Evolutionary conservation across 2,113 vertebrate genomes (phyloP), one percentile per base, ranked within the genome.

Genomic region (Chlorodrepanis virens): DNA sequence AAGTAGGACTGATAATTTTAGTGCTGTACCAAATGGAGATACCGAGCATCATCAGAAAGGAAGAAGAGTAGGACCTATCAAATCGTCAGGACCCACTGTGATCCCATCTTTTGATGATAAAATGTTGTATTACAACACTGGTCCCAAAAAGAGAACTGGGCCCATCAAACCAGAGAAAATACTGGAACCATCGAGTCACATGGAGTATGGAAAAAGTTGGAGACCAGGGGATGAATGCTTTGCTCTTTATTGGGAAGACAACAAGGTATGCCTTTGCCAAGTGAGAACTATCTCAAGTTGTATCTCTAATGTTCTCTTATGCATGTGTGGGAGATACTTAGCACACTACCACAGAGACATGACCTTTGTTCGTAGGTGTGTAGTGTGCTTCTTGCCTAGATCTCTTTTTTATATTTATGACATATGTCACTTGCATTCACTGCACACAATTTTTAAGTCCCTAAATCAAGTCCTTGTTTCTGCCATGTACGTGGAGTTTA

Each of bases 241-340:
- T 97, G 99, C 99, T 78, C 98, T 99, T 91, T 99, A 99, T 96
- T 99, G 99, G 99, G 99, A 99, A 96, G 99, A 99, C 95, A 99
- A 99, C 94, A 99, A 99, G 99, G 99, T 99, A 98, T 77, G 96
- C 50, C 11, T 71, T 89, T 79, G 49, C 45, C 8, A 50, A 67
- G 52, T 60, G 56, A 65, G 14, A 69, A 64, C 1, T 53, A 67
- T 37, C 27, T 61, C 12, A 68, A 20, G 45, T 49, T 52, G 10
- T 77, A 33, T 7, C 8, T 53, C 39, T 54, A 7, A 14, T 59
- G 2, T 76, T 78, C 76, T 65, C 37, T 69, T 72, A 22, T 0
- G 0, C 53, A 25, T 1, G 1, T 31, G 9, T 25, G 33, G 29
- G 44, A 87, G 40, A 37, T 81, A n/a, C 5, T 11, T 40, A 61